Evolutionary conservation across 2,888 invertebrate genomes (phyloP), one percentile per base, ranked within the genome.

Genomic region (Pycnomerus fuliginosus): DNA sequence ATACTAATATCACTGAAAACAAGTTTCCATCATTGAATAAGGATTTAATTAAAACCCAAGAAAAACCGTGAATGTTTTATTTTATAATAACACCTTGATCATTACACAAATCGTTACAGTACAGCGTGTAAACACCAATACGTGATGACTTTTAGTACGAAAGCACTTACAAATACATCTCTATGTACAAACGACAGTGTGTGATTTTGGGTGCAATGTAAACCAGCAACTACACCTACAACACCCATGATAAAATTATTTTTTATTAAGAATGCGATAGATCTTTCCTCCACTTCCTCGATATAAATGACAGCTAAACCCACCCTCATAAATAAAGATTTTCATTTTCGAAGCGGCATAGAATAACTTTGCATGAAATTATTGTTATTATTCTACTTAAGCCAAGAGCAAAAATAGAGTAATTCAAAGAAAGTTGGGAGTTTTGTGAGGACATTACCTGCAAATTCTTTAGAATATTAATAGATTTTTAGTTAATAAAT

Each of bases 51-150:
- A 53, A 52, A 55, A 16, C 11, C 31, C n/a, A n/a, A n/a, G n/a
- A n/a, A n/a, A n/a, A n/a, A 4, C 15, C 20, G 24, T 23, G 33
- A 37, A 48, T 43, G 31, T 39, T 39, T 44, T 33, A 39, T 40
- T 56, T 56, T 39, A 36, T 43, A 35, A 55, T 52, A 53, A 53
- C 53, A 50, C 50, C 44, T 49, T 31, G 16, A 31, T 56, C 39
- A 34, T 53, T 52, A 53, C 55, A 53, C 47, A 41, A 53, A 52
- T 55, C 49, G 50, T 48, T 33, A n/a, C n/a, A n/a, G n/a, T 51
- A 54, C 44, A 54, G 56, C 50, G 45, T 49, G 49, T 46, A 27
- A 52, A n/a, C 49, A 53, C 35, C 45, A 50, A 50, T 48, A 48
- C 42, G 38, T 46, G 36, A 34, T 44, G 44, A 35, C 29, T 20